phyloP scores from a whole-genome alignment of 2,797 vertebrate species.

The Eulemur rubriventer region DNA sequence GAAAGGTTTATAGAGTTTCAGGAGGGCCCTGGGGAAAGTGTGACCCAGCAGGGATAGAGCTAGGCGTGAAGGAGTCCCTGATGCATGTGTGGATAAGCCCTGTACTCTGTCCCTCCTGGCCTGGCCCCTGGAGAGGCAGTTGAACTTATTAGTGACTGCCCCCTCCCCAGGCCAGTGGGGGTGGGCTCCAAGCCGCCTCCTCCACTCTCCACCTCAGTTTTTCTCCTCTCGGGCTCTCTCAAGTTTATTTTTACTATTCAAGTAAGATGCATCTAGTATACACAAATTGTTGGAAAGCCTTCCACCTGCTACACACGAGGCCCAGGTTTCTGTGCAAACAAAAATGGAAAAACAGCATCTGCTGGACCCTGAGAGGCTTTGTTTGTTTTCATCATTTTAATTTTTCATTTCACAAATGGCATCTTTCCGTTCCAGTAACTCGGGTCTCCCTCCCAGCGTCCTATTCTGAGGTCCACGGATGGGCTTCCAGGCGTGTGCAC shows the following conservation, averaged over 20 bases:
- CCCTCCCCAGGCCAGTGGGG: not conserved
- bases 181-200: not conserved
- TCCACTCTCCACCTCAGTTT: no score
- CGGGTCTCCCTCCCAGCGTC: not conserved
- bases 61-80: not conserved
- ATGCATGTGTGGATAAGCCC: not conserved
- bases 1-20: not conserved
- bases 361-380: not conserved
- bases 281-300: not conserved
- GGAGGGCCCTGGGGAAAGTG: not conserved
- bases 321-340: not conserved
- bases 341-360: not conserved
- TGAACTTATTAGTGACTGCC: not conserved
- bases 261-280: not conserved
- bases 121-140: not conserved
- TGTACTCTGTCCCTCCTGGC: no score
- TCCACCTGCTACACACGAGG: fast-evolving
- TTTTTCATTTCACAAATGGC: not conserved
- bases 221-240: not conserved
- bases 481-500: not conserved
- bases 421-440: not conserved
- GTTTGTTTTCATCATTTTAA: not conserved
- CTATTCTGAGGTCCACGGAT: not conserved
- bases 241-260: not conserved
- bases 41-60: not conserved